A percentile compares a stretch with the other conserved stretches of the same genome.
phyloP scores from a whole-genome alignment of 2,113 vertebrate genomes.

The Hippocampus abdominalis region DNA sequence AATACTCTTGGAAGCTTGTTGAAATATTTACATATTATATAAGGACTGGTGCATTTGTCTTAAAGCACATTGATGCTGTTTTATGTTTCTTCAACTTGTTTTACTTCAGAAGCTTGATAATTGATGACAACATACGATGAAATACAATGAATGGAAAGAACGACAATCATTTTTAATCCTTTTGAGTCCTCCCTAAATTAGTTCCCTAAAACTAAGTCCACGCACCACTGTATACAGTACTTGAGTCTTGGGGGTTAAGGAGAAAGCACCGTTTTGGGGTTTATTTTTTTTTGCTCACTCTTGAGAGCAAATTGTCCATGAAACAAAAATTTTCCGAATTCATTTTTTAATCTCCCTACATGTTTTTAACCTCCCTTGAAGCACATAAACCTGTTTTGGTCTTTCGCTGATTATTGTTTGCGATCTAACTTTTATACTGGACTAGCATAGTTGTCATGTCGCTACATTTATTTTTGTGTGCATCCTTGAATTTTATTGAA shows the following conservation, averaged over 20 bases:
- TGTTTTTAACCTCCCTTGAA: constrained; percentile 3
- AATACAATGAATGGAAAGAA: too few relatives aligned
- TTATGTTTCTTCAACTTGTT: too few relatives aligned
- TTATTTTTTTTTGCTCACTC: constrained; percentile 7
- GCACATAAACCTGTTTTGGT: constrained; percentile 4
- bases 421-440: background rate
- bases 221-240: too few relatives aligned
- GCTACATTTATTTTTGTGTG: background rate
- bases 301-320: constrained; percentile 27
- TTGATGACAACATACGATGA: too few relatives aligned
- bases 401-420: background rate
- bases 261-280: background rate
- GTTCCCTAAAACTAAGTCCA: too few relatives aligned
- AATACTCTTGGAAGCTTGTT: background rate
- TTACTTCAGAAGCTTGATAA: too few relatives aligned
- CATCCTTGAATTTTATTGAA: background rate
- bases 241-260: background rate
- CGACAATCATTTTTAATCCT: too few relatives aligned
- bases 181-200: too few relatives aligned
- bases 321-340: constrained; percentile 19
- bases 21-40: background rate
- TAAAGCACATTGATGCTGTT: background rate
- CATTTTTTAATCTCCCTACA: background rate
- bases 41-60: background rate
- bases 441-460: background rate